Base-by-base conservation (phyloP, 2,797 vertebrate genomes). In the Tiaroga cobitis region DNA sequence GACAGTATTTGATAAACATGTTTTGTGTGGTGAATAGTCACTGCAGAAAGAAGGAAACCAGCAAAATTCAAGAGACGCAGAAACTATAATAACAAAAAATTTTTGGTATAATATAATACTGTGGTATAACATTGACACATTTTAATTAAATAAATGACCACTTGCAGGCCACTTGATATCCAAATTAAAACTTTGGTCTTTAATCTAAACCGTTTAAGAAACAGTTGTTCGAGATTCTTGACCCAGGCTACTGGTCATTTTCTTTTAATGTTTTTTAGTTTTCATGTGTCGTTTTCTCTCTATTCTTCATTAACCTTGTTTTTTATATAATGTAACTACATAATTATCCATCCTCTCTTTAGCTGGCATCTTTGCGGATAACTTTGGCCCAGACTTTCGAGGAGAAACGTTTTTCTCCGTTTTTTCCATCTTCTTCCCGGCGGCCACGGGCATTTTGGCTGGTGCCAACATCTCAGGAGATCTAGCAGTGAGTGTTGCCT, bases 401-500 rank as follows among this genome's bases (percentile, higher is more conserved):
- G 95, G 83, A 0, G 93, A 99, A 91, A 97, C 96, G 0, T 99
- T 99, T 93, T 99, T 99, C 91, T 98, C 98, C 0, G 97, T 99
- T 2, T 99, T 99, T 86, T 93, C 98, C 82, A 99, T 99, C 92
- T 99, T 99, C 94, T 99, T 99, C 93, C 98, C 98, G 72, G 98
- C 98, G 84, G 98, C 98, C 87, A 99, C 98, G 81, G 98, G 98
- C 87, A 99, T 99, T 92, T 94, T 99, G 90, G 98, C 98, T 56
- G 98, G 98, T 86, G 97, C 98, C 89, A 99, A 99, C 94, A 99
- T 99, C 94, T 99, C 98, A 68, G 98, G 98, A 93, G 98, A 99
- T 91, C 98, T 99, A 78, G 95, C 97, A 67, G 98, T 99, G 91
- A 97, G 98, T 94, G 85, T 32, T 21, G 9, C 24, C 59, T 39